Evolutionary conservation across 2,888 invertebrate genomes (phyloP).

Genomic region (Bimastos eiseni): DNA sequence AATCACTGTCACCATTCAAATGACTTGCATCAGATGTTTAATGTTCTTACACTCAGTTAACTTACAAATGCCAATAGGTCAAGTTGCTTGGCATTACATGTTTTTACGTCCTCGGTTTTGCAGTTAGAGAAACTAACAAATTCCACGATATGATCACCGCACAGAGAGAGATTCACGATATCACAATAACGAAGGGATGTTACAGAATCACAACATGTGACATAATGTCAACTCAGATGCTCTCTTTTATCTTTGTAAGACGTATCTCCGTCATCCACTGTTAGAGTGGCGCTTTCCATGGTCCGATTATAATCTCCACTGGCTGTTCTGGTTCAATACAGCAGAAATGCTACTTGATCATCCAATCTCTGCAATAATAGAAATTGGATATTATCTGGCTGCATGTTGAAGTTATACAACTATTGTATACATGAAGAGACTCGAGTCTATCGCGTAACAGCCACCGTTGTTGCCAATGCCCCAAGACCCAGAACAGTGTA

Average conservation of each 20-base stretch:
- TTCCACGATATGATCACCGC: neutral
- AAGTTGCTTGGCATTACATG: neutral
- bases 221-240: neutral
- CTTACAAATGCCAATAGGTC: neutral
- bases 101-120: neutral
- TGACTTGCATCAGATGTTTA: neutral
- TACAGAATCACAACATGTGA: neutral
- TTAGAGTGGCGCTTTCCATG: neutral
- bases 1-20: neutral
- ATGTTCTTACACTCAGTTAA: neutral
- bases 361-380: neutral
- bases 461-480: constrained; percentile 55
- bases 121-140: neutral
- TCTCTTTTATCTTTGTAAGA: neutral
- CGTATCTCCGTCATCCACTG: neutral
- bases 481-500: constrained; percentile 58
- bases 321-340: neutral
- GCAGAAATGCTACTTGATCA: neutral
- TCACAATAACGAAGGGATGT: neutral
- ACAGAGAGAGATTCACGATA: neutral
- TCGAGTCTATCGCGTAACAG: constrained; percentile 34
- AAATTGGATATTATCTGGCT: neutral
- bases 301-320: neutral
- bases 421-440: neutral
- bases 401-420: neutral